Evolutionary conservation across 2,113 vertebrate genomes (phyloP).

Genomic region (Nesogale talazaci): DNA sequence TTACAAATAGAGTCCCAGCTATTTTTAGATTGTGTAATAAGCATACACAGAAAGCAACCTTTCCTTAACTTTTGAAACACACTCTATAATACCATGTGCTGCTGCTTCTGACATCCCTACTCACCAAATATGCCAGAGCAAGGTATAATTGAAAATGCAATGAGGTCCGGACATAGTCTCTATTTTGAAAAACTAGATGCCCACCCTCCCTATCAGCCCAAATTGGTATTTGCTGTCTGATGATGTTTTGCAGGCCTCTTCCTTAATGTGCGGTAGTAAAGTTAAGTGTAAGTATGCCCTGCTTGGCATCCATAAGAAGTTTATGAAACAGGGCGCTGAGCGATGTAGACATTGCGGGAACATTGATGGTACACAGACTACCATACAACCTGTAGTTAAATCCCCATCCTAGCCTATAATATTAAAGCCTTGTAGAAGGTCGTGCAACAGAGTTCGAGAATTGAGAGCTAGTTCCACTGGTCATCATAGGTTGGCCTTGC

Average conservation of each 20-base stretch:
- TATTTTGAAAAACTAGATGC: not conserved
- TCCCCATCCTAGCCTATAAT: not conserved
- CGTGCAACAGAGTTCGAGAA: not conserved
- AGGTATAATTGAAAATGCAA: constrained; percentile 59
- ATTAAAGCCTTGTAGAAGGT: not conserved
- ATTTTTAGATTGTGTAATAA: constrained; percentile 78
- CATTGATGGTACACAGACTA: not conserved
- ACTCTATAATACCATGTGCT: constrained; percentile 65
- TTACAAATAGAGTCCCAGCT: constrained; percentile 76
- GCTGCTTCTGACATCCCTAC: constrained; percentile 60
- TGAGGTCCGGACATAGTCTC: constrained; percentile 56
- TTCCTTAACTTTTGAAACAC: constrained; percentile 72
- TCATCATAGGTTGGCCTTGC: not conserved
- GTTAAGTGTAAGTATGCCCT: not conserved
- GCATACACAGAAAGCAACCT: constrained; percentile 75
- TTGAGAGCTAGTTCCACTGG: not conserved
- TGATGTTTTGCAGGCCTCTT: constrained; percentile 10
- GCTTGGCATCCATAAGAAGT: too few species aligned
- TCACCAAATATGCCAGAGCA: constrained; percentile 46
- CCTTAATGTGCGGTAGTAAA: not conserved
- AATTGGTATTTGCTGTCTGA: constrained; percentile 20
- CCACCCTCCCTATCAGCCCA: not conserved
- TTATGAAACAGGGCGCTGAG: too few species aligned
- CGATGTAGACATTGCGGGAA: not conserved
- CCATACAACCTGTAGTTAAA: not conserved